Base-by-base conservation (phyloP, 2,113 vertebrate genomes). In the Uria lomvia region DNA sequence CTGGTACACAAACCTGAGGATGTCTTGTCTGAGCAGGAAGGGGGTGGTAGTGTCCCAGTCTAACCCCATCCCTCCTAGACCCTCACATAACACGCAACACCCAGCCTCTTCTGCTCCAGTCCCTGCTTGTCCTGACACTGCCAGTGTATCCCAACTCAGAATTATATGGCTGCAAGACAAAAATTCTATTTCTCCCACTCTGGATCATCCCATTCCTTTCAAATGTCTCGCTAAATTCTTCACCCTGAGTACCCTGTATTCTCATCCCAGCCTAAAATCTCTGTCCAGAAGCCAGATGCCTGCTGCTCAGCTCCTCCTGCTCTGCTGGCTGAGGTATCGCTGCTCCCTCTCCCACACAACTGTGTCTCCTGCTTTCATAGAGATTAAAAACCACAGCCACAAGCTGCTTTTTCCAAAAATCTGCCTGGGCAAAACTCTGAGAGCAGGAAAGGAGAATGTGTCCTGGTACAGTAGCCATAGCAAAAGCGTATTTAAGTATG, bases 41-140 rank as follows among this genome's bases (percentile, higher is more conserved):
- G 30, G 7, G 8, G 20, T n/a, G 14, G 8, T 70, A 3, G 7
- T 20, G 29, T 62, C 56, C 29, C 42, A 12, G 4, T 11, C 12
- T 68, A 90, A 70, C 9, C 11, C 1, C 34, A 40, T 58, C 6
- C 22, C 30, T 66, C 10, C 30, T 36, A 20, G 52, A 49, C 19
- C n/a, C 11, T 29, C 40, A 36, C 1, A 1, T 72, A 71, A 66
- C 30, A 34, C 0, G 0, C 45, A 77, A 26, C 15, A 24, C 8
- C 15, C 22, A 42, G n/a, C 6, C 7, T 42, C 27, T 66, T 47
- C 14, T 26, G 22, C 7, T 60, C 45, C 23, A 17, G 50, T n/a
- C 29, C 8, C 20, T 40, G 11, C 27, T 47, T 53, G 17, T 78
- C n/a, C 30, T 20, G 17, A 26, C 16, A 30, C 16, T 24, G 34